phyloP scores from a whole-genome alignment of 2,888 invertebrate genomes.

The Antheraea assamensis region DNA sequence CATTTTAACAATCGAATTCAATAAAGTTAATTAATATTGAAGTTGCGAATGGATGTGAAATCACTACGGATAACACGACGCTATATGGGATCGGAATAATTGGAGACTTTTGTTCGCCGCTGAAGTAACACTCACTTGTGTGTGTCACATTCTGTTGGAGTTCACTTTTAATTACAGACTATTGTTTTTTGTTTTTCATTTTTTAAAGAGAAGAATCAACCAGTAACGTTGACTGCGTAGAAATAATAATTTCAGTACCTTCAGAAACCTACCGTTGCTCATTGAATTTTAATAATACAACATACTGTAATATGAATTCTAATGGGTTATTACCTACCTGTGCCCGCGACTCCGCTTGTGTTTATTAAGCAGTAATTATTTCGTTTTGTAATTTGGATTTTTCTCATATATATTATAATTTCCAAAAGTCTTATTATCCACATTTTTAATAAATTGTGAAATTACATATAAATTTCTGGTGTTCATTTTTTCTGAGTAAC shows the following conservation, averaged over 20 bases:
- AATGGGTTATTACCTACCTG: too few species aligned
- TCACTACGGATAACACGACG: slow-evolving; percentile 26
- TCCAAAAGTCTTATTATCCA: too few species aligned
- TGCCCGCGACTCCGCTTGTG: too few species aligned
- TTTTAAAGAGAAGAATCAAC: background rate
- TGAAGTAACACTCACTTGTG: slow-evolving; percentile 40
- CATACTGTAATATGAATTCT: too few species aligned
- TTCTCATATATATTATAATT: too few species aligned
- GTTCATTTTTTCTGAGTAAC: too few species aligned
- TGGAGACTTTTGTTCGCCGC: slow-evolving; percentile 51
- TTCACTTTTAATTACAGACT: slow-evolving; percentile 40
- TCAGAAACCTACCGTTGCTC: background rate
- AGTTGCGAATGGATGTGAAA: slow-evolving; percentile 43
- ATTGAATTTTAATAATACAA: too few species aligned
- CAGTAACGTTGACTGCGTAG: background rate
- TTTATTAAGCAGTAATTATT: too few species aligned
- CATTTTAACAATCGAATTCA: slow-evolving; percentile 24
- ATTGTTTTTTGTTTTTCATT: slow-evolving; percentile 12
- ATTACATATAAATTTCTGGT: too few species aligned
- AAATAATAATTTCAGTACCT: background rate
- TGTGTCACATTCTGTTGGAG: slow-evolving; percentile 32
- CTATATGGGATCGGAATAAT: slow-evolving; percentile 41
- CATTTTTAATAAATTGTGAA: too few species aligned
- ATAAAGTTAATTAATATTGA: slow-evolving; percentile 38
- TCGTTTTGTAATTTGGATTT: too few species aligned